Percentiles rank a stretch among this genome's conserved stretches.
phyloP scores from a whole-genome alignment of 92 coral and sea anemone genomes.

The Epizoanthus ramosus region DNA sequence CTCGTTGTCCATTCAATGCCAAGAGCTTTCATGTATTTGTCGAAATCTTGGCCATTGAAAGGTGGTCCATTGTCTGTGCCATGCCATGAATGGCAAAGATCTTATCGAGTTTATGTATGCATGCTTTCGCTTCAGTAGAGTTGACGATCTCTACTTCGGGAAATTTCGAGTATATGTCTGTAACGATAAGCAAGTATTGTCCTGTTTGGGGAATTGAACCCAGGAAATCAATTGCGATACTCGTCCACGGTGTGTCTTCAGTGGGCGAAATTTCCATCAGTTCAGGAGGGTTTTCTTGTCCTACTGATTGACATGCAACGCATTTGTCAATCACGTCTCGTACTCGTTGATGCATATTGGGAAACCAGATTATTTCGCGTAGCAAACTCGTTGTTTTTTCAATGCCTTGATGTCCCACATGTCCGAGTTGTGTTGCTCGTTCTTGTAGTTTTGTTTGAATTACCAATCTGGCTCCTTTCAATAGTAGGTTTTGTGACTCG shows the following conservation, averaged over 20 bases:
- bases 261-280: constrained; percentile 36
- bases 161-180: constrained; percentile 51
- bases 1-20: background rate
- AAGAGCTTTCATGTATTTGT: background rate
- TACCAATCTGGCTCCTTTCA: constrained; percentile 26
- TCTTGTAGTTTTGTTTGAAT: constrained; percentile 39
- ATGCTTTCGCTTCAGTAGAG: constrained; percentile 45
- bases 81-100: constrained; percentile 52
- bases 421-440: constrained; percentile 28
- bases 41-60: background rate
- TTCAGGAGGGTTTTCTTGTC: constrained; percentile 17
- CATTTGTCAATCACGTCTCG: constrained; percentile 16
- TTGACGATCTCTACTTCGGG: constrained; percentile 50
- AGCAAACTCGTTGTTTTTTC: constrained; percentile 36
- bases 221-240: constrained; percentile 41
- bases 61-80: constrained; percentile 35
- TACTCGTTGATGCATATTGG: constrained; percentile 36
- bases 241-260: constrained; percentile 35
- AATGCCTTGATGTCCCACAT: constrained; percentile 36
- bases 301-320: constrained; percentile 30
- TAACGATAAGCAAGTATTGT: constrained; percentile 45
- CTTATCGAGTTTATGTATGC: constrained; percentile 50
- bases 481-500: constrained; percentile 8
- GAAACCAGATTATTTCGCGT: constrained; percentile 42
- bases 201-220: constrained; percentile 52